A percentile compares a stretch with the other conserved stretches of the same genome.
Conservation (phyloP, 1,140 invertebrate genomes). For the Philaenus spumarius region DNA sequence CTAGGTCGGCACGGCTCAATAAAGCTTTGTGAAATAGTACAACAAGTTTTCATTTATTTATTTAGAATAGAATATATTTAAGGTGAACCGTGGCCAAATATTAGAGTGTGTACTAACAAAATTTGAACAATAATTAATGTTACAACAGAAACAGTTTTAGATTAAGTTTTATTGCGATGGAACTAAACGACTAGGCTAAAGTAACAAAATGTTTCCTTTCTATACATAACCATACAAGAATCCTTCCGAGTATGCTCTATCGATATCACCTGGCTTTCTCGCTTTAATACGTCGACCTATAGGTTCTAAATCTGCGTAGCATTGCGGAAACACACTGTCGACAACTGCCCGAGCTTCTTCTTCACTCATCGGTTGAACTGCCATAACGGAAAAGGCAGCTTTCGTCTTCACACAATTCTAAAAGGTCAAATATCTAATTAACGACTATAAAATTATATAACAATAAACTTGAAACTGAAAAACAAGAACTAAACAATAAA, state of each 20-base stretch:
- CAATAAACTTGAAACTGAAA: conserved; percentile 3
- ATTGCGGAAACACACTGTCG: conserved; percentile 83
- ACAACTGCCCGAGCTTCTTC: conserved; percentile 68
- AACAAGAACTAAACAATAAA: conserved; percentile 1
- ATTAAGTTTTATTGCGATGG: too few species aligned
- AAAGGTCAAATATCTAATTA: too few species aligned
- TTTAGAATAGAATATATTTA: too few species aligned
- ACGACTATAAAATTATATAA: conserved; percentile 7
- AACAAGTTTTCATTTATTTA: too few species aligned
- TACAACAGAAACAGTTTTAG: too few species aligned
- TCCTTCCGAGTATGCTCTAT: conserved; percentile 68
- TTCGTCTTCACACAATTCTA: conserved; percentile 87
- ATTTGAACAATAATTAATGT: too few species aligned
- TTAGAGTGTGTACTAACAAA: too few species aligned
- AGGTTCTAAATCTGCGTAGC: conserved; percentile 91
- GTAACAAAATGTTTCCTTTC: neutral
- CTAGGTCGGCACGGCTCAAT: too few species aligned
- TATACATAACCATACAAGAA: conserved; percentile 72
- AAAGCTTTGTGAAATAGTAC: too few species aligned
- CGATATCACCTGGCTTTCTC: conserved; percentile 62
- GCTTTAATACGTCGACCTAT: conserved; percentile 75
- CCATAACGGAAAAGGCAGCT: conserved; percentile 73
- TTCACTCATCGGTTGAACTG: conserved; percentile 65
- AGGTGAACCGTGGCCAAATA: too few species aligned
- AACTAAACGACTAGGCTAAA: neutral